Conservation (phyloP, 2,113 vertebrate genomes). For the Arenaria interpres region DNA sequence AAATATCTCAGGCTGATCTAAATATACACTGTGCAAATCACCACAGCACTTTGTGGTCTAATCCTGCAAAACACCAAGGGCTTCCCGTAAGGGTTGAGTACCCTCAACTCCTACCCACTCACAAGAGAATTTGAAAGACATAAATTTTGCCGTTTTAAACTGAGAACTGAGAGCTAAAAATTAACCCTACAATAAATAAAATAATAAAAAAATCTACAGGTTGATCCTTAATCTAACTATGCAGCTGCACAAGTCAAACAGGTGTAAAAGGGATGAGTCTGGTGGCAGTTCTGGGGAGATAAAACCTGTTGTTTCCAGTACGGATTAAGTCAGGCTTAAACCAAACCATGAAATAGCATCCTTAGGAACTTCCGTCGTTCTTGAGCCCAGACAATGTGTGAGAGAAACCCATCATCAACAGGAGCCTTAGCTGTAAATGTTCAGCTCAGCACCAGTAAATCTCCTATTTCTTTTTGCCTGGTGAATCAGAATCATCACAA, state of each 20-base stretch:
- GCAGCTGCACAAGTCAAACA: not conserved
- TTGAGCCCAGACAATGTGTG: not conserved
- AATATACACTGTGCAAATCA: not conserved
- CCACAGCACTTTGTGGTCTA: not conserved
- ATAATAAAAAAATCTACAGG: not conserved
- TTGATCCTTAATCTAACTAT: not conserved
- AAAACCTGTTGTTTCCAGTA: not conserved
- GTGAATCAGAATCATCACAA: not conserved
- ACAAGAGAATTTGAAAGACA: not conserved
- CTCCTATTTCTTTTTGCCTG: not conserved
- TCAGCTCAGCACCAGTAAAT: not conserved
- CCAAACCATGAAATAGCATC: not conserved
- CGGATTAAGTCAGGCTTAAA: not conserved
- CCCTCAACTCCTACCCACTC: constrained; percentile 26
- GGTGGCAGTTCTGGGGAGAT: not conserved
- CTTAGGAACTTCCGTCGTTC: not conserved
- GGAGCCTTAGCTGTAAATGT: not conserved
- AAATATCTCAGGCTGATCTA: constrained; percentile 23
- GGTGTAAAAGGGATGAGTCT: not conserved
- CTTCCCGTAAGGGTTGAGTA: not conserved
- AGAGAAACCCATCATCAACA: not conserved
- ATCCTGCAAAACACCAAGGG: not conserved
- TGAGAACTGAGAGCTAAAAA: not conserved
- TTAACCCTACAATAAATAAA: not conserved
- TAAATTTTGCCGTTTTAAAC: not conserved